Base-by-base conservation (phyloP, 2,797 vertebrate species). In the Buphagus erythrorhynchus region DNA sequence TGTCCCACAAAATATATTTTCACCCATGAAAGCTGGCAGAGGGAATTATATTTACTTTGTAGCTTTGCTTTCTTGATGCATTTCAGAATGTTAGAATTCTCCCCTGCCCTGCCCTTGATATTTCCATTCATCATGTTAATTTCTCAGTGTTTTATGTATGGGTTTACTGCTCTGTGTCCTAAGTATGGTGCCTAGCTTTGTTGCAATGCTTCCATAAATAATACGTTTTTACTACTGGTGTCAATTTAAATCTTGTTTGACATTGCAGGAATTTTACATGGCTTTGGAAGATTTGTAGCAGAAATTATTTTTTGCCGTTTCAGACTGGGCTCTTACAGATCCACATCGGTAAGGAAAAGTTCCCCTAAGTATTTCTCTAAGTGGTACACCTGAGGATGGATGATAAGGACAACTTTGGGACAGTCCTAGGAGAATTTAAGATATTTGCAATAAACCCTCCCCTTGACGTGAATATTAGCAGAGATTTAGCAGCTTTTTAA, bases 231-330 rank as follows among this genome's bases (percentile, higher is more conserved):
- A 29, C 40, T 87, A 3, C 26, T 81, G 61, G 26, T 90, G 43
- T 45, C 52, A 48, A 10, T 28, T 52, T 48, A 31, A 75, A 58
- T 74, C 73, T 82, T 90, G 13, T 93, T 93, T 93, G 83, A 73
- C 22, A 2, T 95, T 93, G 49, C 96, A 99, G 99, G 99, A 35
- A 99, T 99, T 99, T 97, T 99, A 94, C 99, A 99, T 31, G 97
- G 98, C 52, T 95, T 99, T 95, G 98, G 99, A 54, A 99, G 99
- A 95, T 99, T 99, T 97, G 95, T 99, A 91, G 98, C 99, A 45
- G 99, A 99, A 96, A 86, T 99, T 15, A 68, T 99, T 95, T 99
- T 99, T 98, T 99, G 99, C 97, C 99, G 99, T 96, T 99, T 99
- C 94, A 98, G 98, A 97, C 97, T 99, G 91, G 99, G 99, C 94